phyloP scores from a whole-genome alignment of 2,113 vertebrate species.

The Psilopogon haemacephalus region DNA sequence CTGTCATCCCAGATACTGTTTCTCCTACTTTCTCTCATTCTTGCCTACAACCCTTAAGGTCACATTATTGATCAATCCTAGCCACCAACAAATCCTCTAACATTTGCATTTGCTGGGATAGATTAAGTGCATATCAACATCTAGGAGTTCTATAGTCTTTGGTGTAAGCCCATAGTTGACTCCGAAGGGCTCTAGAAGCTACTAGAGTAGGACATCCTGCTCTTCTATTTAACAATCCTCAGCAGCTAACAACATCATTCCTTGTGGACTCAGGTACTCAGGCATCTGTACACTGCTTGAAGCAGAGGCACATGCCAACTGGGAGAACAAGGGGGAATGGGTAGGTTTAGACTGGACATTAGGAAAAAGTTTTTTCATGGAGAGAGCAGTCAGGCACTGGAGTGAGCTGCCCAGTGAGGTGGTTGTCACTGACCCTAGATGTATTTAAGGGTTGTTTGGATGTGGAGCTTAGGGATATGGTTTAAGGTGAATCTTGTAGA shows the following conservation, averaged over 20 bases:
- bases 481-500: too few species aligned
- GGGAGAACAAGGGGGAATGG: too few species aligned
- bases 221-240: background rate
- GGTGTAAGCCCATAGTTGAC: background rate
- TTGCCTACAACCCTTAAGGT: background rate
- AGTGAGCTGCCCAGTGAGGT: too few species aligned
- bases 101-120: background rate
- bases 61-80: background rate
- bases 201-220: background rate
- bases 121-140: background rate
- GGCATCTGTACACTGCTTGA: fast-evolving
- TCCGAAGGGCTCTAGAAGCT: background rate
- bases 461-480: too few species aligned
- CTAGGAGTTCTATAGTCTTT: background rate
- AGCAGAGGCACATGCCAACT: background rate
- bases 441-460: too few species aligned
- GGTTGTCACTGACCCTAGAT: too few species aligned
- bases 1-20: background rate
- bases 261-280: background rate
- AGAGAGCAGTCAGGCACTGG: too few species aligned
- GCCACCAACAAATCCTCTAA: background rate
- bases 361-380: too few species aligned
- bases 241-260: background rate
- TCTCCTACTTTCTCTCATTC: background rate
- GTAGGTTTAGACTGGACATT: too few species aligned